phyloP scores from a whole-genome alignment of 1,140 invertebrate species.

The Mesaphorura yosii region DNA sequence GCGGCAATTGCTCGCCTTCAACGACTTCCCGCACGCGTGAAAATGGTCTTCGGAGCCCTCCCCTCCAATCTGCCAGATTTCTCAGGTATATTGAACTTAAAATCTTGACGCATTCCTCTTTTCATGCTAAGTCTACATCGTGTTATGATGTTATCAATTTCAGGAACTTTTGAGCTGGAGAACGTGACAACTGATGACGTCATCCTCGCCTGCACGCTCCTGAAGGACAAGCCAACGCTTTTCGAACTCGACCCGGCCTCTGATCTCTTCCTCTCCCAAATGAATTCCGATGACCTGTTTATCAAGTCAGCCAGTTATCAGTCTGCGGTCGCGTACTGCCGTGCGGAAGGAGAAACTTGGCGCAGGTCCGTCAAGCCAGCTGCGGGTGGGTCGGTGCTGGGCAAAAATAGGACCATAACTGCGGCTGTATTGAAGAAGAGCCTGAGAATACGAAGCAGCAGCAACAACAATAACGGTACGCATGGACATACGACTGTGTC shows the following conservation, averaged over 20 bases:
- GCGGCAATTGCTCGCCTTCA: conserved; percentile 34
- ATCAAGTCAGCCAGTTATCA: conserved; percentile 30
- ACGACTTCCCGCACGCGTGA: conserved; percentile 33
- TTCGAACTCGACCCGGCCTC: conserved; percentile 37
- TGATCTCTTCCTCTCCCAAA: conserved; percentile 33
- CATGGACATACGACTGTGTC: no score
- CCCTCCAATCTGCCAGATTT: conserved; percentile 35
- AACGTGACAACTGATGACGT: conserved; percentile 35
- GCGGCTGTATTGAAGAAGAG: conserved; percentile 15
- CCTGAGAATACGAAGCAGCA: conserved; percentile 20
- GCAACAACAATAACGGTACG: no score
- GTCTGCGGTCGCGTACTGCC: conserved; percentile 28
- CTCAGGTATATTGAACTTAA: conserved; percentile 32
- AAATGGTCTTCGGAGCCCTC: conserved; percentile 35
- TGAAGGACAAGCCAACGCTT: conserved; percentile 35
- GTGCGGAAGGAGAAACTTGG: conserved; percentile 29
- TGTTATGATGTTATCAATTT: conserved; percentile 9
- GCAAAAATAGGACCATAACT: no score
- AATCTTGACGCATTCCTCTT: no score
- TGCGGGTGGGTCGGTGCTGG: conserved; percentile 17
- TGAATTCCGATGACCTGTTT: conserved; percentile 31
- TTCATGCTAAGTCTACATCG: no score
- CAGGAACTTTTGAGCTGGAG: conserved; percentile 35
- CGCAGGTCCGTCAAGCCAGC: conserved; percentile 27
- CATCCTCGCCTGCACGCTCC: conserved; percentile 36